Evolutionary conservation across 2,113 vertebrate genomes (phyloP).

Genomic region (Phoxinus phoxinus): DNA sequence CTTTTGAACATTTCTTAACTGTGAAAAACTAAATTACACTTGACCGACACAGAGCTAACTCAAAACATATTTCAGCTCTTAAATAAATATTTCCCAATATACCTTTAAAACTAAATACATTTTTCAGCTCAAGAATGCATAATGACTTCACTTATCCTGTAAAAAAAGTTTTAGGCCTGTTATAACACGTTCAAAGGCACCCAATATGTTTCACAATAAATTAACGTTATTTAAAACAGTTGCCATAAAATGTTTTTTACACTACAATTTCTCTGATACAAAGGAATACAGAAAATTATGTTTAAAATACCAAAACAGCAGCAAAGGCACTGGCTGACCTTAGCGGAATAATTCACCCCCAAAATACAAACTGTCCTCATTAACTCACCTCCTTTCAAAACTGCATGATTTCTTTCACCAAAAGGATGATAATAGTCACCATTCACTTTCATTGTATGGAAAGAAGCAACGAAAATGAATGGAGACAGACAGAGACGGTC

Average conservation of each 20-base stretch:
- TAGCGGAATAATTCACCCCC: background rate
- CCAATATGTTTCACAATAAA: background rate
- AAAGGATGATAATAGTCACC: background rate
- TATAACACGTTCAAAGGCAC: background rate
- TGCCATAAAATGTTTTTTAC: background rate
- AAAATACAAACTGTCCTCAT: background rate
- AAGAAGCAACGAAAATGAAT: background rate
- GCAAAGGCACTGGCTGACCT: background rate
- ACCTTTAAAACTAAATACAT: background rate
- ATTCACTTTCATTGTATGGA: background rate
- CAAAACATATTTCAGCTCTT: background rate
- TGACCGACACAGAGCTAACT: background rate
- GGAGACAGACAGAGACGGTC: too few relatives aligned
- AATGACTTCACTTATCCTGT: background rate
- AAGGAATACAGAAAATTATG: background rate
- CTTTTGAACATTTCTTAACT: slow-evolving; percentile 7
- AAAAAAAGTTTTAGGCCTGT: background rate
- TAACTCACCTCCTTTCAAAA: background rate
- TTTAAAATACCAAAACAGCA: background rate
- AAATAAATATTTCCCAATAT: background rate
- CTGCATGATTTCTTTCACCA: background rate
- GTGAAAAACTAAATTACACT: background rate
- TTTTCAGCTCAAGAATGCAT: background rate
- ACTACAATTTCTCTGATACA: background rate
- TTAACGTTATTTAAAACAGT: background rate